These are phyloP conservation scores for Harpalus rubripes DNA, from an alignment of 2,888 invertebrate genomes.

Conservation along the genomic window DNA sequence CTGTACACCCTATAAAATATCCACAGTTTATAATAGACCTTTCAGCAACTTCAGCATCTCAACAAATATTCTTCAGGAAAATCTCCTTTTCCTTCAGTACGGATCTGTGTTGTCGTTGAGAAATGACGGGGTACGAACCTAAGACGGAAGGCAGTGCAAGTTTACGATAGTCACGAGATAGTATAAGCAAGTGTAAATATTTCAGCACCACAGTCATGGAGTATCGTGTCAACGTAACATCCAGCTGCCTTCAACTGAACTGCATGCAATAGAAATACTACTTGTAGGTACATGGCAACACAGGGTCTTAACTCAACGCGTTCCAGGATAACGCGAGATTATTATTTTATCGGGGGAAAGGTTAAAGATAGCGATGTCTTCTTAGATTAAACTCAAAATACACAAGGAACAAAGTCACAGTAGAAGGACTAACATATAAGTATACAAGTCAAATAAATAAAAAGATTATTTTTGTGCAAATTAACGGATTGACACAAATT, in stretches of 20 bases:
- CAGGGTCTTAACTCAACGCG: not conserved
- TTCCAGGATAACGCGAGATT: not conserved
- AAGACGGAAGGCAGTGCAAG: constrained; percentile 58
- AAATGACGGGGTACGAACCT: constrained; percentile 57
- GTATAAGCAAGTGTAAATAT: constrained; percentile 59
- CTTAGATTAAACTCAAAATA: not conserved
- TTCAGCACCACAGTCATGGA: constrained; percentile 45
- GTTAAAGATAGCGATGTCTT: not conserved
- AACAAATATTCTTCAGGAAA: not conserved
- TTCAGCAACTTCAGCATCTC: not conserved
- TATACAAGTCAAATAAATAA: too few species aligned
- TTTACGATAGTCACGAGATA: constrained; percentile 65
- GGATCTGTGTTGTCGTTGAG: constrained; percentile 42
- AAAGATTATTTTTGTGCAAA: too few species aligned
- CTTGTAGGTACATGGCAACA: not conserved
- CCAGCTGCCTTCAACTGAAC: not conserved
- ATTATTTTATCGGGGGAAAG: constrained; percentile 2
- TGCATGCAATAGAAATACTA: constrained; percentile 25
- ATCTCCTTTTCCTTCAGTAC: not conserved
- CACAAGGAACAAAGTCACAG: not conserved
- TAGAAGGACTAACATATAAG: too few species aligned
- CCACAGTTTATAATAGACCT: not conserved
- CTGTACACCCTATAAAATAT: too few species aligned
- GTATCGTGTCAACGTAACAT: constrained; percentile 62
- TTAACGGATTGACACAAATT: too few species aligned